Base-by-base conservation (phyloP, 2,888 invertebrate genomes). In the Artemia sinica region DNA sequence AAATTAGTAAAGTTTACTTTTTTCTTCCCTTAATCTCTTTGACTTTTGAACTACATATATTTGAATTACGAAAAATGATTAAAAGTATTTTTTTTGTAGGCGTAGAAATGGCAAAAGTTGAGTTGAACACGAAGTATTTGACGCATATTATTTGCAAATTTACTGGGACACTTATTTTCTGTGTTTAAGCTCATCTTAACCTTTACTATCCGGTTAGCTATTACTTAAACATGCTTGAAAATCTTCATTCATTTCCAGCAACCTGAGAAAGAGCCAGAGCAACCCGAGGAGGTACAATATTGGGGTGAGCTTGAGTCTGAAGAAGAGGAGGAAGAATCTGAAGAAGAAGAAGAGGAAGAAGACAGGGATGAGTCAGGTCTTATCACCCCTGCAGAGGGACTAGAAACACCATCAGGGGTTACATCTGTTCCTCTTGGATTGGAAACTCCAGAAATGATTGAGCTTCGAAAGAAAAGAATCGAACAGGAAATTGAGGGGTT, bases 391-490 rank as follows among this genome's bases (percentile, higher is more conserved):
- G 91, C 91, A 49, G 93, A 91, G 79, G 92, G 92, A 2, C 81
- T 95, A 67, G 89, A 90, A 18, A 96, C 95, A n/a, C 95, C 95
- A 0, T 91, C 93, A 73, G 95, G 96, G 52, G 84, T 93, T 73
- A 87, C 89, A 58, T 84, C 84, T 5, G 89, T 95, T 69, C 93
- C 95, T 13, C 88, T 92, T 67, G 96, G 96, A 71, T 85, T 97
- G 81, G 97, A 98, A 81, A 98, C 98, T 0, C 98, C 98, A 0
- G 97, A 98, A 77, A 91, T 93, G 73, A 98, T 99, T 75, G 98
- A 99, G 78, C 82, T 98, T 73, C 83, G 98, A 73, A 98, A 99
- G 81, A 89, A 91, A 80, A 92, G 95, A 77, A 90, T 93, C 72
- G 96, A 96, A 78, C 88, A 86, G 71, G 94, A 95, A 78, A 89